A percentile compares a stretch with the other conserved stretches of the same genome.
Evolutionary conservation across 2,113 vertebrate species (phyloP).

Genomic region (Empidonax traillii): DNA sequence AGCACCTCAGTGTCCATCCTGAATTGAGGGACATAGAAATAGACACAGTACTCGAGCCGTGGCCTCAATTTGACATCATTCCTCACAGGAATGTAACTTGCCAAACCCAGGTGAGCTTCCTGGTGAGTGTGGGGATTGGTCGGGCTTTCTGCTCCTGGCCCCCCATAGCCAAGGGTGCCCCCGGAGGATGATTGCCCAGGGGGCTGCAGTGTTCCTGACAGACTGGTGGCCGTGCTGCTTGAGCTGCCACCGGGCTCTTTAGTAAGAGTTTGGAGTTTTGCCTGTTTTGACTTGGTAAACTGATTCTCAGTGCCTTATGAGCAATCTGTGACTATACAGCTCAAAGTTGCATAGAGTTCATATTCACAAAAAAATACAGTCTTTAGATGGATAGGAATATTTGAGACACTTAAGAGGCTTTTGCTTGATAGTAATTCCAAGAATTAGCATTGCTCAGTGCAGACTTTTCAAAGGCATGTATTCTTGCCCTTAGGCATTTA

Average conservation of each 20-base stretch:
- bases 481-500: neutral
- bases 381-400: neutral
- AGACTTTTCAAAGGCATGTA: neutral
- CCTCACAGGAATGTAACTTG: neutral
- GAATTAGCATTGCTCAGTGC: neutral
- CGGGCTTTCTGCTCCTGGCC: accelerated
- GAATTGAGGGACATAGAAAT: too few relatives aligned
- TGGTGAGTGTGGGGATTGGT: accelerated
- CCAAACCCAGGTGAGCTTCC: neutral
- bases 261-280: too few relatives aligned
- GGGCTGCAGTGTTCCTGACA: accelerated
- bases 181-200: neutral
- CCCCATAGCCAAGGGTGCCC: neutral
- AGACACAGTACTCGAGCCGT: neutral
- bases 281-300: too few relatives aligned
- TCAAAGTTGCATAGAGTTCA: neutral
- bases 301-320: neutral
- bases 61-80: neutral
- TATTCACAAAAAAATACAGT: accelerated
- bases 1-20: neutral
- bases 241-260: accelerated
- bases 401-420: neutral
- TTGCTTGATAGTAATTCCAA: neutral
- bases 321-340: neutral
- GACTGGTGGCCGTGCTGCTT: accelerated